Evolutionary conservation across 1,140 invertebrate species (phyloP).

Genomic region (Aphelinus atriplicis): DNA sequence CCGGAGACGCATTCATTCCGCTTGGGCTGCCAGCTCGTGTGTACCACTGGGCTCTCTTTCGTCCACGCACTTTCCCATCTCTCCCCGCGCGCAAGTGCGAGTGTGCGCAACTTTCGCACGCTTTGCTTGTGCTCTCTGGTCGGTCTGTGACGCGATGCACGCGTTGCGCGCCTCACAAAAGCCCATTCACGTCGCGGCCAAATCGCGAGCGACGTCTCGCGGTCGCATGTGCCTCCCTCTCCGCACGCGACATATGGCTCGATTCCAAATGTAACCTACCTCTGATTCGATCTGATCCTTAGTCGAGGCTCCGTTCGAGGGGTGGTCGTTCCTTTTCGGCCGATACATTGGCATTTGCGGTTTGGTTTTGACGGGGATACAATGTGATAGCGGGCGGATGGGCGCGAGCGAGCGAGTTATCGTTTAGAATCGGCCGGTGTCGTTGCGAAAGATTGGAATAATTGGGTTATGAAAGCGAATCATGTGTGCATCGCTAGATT

Average conservation of each 20-base stretch:
- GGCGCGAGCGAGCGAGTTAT: background rate
- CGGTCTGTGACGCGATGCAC: too few species aligned
- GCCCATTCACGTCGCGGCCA: too few species aligned
- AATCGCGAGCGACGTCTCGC: background rate
- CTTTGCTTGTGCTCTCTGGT: background rate
- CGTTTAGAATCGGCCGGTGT: background rate
- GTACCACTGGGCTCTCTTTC: too few species aligned
- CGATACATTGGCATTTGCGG: background rate
- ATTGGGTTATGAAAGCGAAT: conserved; percentile 16
- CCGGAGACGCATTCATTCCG: too few species aligned
- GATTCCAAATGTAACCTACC: background rate
- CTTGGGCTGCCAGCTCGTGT: too few species aligned
- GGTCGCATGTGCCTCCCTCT: background rate
- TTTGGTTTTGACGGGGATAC: background rate
- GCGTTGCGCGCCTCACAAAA: too few species aligned
- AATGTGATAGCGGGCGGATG: background rate
- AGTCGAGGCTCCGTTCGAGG: conserved; percentile 6
- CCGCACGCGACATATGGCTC: too few species aligned
- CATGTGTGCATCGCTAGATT: background rate
- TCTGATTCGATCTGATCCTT: conserved; percentile 25
- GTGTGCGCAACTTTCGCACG: too few species aligned
- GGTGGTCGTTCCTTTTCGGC: background rate
- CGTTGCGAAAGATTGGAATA: background rate
- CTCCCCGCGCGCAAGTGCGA: too few species aligned
- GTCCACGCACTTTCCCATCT: too few species aligned